phyloP scores from a whole-genome alignment of 2,797 vertebrate genomes.

The Coreius guichenoti region DNA sequence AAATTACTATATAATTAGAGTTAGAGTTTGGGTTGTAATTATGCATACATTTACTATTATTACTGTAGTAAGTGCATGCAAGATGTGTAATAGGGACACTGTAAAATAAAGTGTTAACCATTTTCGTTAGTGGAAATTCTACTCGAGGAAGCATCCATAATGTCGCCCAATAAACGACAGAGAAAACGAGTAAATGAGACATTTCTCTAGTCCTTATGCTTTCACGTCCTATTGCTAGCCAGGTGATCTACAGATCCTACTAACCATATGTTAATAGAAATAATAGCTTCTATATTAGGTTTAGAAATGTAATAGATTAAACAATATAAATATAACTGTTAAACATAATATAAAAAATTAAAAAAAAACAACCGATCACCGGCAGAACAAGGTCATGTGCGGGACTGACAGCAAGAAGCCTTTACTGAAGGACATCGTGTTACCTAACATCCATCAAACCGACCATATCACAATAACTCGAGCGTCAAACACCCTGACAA shows the following conservation, averaged over 20 bases:
- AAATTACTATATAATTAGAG: neutral
- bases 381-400: constrained; percentile 56
- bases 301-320: neutral
- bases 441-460: neutral
- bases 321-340: too few species aligned
- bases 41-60: neutral
- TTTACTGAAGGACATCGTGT: constrained; percentile 32
- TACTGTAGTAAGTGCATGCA: neutral
- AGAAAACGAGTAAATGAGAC: neutral
- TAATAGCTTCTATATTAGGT: neutral
- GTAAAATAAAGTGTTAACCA: neutral
- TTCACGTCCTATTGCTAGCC: neutral
- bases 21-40: neutral
- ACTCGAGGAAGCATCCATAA: neutral
- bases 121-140: neutral
- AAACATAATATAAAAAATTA: neutral
- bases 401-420: constrained; percentile 34
- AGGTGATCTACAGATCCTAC: neutral
- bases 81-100: neutral
- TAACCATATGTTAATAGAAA: neutral
- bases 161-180: neutral
- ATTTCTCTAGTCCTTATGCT: neutral
- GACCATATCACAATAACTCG: too few species aligned
- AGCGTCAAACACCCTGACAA: neutral
- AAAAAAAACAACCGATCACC: neutral